These are phyloP conservation scores for Chlorops oryzae DNA, from an alignment of 1,140 invertebrate genomes.

Conservation along the genomic window DNA sequence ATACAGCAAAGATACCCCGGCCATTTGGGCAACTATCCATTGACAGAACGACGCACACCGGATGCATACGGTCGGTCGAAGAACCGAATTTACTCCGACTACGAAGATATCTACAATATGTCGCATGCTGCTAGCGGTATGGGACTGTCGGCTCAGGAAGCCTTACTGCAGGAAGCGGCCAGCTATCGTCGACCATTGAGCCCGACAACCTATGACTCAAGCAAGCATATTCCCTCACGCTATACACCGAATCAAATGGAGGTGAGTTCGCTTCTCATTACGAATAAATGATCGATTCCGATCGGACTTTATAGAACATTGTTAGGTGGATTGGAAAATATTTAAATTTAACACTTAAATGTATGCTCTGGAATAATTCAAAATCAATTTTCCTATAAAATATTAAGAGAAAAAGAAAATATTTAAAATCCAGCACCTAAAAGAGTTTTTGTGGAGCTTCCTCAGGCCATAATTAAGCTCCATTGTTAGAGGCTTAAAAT, in stretches of 20 bases:
- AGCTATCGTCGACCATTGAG: constrained; percentile 46
- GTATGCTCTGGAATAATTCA: too few relatives aligned
- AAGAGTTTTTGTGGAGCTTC: too few relatives aligned
- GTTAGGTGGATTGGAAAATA: too few relatives aligned
- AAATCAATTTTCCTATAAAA: too few relatives aligned
- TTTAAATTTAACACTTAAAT: too few relatives aligned
- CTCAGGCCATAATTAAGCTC: too few relatives aligned
- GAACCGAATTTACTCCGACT: constrained; percentile 58
- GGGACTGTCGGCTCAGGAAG: constrained; percentile 30
- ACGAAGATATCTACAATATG: constrained; percentile 69
- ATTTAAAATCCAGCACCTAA: too few relatives aligned
- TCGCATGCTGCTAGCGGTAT: constrained; percentile 26
- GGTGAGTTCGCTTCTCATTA: too few relatives aligned
- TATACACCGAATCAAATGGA: constrained; percentile 46
- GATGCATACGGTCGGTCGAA: constrained; percentile 72
- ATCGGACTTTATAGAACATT: not conserved
- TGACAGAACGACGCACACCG: constrained; percentile 64
- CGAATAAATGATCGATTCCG: not conserved
- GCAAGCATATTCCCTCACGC: constrained; percentile 39
- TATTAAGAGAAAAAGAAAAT: too few relatives aligned
- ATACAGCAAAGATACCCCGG: constrained; percentile 34
- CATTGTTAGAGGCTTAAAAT: too few relatives aligned
- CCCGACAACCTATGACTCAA: constrained; percentile 46
- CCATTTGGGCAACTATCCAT: constrained; percentile 25
- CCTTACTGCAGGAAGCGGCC: constrained; percentile 38